phyloP scores from a whole-genome alignment of 2,113 vertebrate genomes.

The Trochalopteron elliotii region DNA sequence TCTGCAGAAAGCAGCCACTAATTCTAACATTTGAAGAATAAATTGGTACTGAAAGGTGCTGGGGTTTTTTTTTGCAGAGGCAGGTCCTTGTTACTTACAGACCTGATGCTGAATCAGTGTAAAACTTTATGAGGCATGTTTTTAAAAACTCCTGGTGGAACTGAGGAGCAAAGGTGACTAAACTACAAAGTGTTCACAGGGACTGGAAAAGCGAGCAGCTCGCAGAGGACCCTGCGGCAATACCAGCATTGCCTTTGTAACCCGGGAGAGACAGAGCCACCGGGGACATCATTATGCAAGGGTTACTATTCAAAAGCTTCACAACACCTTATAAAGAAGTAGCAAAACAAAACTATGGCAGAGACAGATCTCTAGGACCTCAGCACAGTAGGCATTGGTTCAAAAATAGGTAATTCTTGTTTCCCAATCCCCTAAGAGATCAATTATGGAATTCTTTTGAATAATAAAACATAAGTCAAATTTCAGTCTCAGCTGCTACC shows the following conservation, averaged over 20 bases:
- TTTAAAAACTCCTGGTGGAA: neutral
- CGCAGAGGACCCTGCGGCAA: neutral
- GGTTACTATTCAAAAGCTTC: neutral
- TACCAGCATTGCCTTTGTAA: neutral
- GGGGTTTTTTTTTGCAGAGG: neutral
- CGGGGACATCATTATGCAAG: constrained; percentile 3
- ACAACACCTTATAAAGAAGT: neutral
- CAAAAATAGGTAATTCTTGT: neutral
- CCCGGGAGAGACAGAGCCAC: neutral
- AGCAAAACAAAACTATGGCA: neutral
- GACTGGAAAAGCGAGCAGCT: neutral
- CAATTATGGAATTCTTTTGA: constrained; percentile 9
- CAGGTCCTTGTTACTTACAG: neutral
- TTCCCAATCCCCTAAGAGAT: constrained; percentile 25
- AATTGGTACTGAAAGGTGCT: neutral
- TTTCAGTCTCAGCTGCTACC: neutral
- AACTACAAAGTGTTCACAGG: neutral
- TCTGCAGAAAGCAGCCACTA: neutral
- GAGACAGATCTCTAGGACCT: neutral
- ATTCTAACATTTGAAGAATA: neutral
- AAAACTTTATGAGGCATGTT: neutral
- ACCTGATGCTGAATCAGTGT: neutral
- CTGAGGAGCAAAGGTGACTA: neutral
- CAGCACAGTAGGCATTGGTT: neutral
- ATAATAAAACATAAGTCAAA: neutral